Evolutionary conservation across 2,113 vertebrate genomes (phyloP), one percentile per base, ranked within the genome.

Genomic region (Steatornis caripensis): DNA sequence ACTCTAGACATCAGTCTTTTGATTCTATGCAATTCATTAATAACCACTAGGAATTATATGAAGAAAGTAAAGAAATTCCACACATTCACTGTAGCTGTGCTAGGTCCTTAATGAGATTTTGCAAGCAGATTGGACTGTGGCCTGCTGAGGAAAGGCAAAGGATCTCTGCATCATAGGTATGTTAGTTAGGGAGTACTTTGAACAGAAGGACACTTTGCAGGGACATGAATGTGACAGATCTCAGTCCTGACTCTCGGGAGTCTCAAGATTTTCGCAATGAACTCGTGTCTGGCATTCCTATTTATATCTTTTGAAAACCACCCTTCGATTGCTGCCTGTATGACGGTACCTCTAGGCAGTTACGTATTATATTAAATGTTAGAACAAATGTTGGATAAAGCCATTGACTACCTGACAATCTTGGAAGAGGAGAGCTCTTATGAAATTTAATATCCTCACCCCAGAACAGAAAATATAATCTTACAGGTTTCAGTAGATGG

Each of bases 391-490:
- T 65, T 89, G 81, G 66, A 61, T 94, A 72, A 93, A 85, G 41
- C 65, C 48, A n/a, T 3, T 92, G 88, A 95, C 46, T 64, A 91
- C 88, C 77, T 87, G 83, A 90, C 48, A 85, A 12, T 94, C 72
- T 87, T 68, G 57, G 69, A 93, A 91, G 54, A 70, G 53, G 65
- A 94, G 84, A 91, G 53, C 66, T 89, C 57, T 85, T 82, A 58
- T 0, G 84, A 89, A 97, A 95, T 96, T 87, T 84, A 87, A 92
- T 97, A 92, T 82, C 61, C 49, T 90, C 27, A 83, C 61, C 45
- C 32, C 30, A 92, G 84, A 92, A 84, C 45, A 96, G 91, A 77
- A 94, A 91, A 95, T 94, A 87, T 92, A 97, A 97, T 92, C 97
- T 92, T 93, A 49, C 23, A 57, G 80, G 34, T 96, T 95, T 89